Conservation (phyloP, 1,140 invertebrate genomes). For the Drosophila sproati region DNA sequence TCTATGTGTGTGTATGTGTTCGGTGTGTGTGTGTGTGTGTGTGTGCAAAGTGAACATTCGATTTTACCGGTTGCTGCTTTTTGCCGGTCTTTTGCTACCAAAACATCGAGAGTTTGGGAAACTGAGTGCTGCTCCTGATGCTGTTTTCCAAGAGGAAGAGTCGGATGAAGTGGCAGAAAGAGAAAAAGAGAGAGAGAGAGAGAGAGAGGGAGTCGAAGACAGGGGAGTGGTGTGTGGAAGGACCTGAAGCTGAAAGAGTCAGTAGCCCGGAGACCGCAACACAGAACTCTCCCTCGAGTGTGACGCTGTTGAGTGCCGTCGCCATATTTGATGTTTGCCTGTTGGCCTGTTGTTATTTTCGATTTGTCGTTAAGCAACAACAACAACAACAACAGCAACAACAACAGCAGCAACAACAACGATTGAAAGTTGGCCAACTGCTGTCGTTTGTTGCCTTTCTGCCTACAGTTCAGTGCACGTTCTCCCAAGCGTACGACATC, state of each 20-base stretch:
- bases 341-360: conserved; percentile 54
- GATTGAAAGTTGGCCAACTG: conserved; percentile 47
- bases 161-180: background rate
- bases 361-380: conserved; percentile 44
- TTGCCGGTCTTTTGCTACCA: conserved; percentile 71
- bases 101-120: conserved; percentile 24
- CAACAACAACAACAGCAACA: conserved; percentile 25
- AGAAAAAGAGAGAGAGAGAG: background rate
- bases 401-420: conserved; percentile 5
- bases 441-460: conserved; percentile 38
- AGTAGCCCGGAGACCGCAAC: background rate
- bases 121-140: conserved; percentile 25
- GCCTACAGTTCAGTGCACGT: conserved; percentile 44
- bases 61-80: conserved; percentile 83
- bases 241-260: background rate
- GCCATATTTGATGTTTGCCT: conserved; percentile 61
- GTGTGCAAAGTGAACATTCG: conserved; percentile 77
- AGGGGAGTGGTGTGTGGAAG: no score
- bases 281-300: conserved; percentile 18
- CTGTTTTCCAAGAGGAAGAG: conserved; percentile 43
- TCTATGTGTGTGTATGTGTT: background rate
- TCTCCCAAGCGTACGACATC: conserved; percentile 27
- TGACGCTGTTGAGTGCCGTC: conserved; percentile 38
- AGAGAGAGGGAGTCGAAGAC: conserved; percentile 8
- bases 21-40: conserved; percentile 25